phyloP scores from a whole-genome alignment of 1,140 invertebrate species.

The Nasonia vitripennis region DNA sequence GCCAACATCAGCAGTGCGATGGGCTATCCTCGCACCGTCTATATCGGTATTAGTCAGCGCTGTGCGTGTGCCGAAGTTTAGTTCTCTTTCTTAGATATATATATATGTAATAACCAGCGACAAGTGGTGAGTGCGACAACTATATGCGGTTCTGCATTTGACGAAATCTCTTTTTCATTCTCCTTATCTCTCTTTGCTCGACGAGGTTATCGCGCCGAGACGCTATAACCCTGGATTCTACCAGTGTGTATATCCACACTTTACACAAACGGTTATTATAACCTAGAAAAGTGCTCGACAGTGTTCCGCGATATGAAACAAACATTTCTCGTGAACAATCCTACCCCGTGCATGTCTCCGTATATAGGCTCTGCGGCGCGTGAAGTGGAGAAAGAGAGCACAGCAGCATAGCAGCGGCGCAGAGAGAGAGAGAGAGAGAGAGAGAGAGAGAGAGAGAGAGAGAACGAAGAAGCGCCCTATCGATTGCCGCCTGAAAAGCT shows the following conservation, averaged over 20 bases:
- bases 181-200: not conserved
- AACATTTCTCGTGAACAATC: not conserved
- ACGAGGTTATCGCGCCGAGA: not conserved
- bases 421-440: not conserved
- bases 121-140: not conserved
- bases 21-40: not conserved
- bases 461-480: constrained; percentile 42
- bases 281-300: not conserved
- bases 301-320: not conserved
- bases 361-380: not conserved
- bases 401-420: not conserved
- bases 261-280: not conserved
- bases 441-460: not conserved
- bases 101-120: not conserved
- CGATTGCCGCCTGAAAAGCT: constrained; percentile 41
- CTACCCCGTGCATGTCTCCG: not conserved
- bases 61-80: not conserved
- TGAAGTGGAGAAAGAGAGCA: not conserved
- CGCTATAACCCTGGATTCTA: not conserved
- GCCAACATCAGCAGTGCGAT: not conserved
- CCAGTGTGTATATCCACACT: too few relatives aligned
- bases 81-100: not conserved
- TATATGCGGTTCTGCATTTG: not conserved
- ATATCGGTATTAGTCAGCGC: not conserved
- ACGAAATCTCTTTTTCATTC: not conserved